A percentile compares a stretch with the other conserved stretches of the same genome.
These are phyloP conservation scores for Pseudeuparius sepicola DNA, from an alignment of 2,888 invertebrate species.

Conservation along the genomic window DNA sequence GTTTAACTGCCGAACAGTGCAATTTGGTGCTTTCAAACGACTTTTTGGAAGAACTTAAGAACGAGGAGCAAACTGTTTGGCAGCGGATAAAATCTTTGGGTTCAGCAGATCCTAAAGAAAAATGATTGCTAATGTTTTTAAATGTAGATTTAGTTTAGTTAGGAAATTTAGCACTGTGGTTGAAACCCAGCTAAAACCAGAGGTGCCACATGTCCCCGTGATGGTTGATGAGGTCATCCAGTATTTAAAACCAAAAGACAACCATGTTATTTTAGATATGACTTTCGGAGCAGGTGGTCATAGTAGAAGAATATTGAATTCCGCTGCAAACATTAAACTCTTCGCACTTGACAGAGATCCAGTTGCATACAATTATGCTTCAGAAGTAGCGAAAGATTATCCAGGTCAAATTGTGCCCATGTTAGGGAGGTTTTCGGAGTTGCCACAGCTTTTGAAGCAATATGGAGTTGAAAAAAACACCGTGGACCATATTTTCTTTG, in stretches of 20 bases:
- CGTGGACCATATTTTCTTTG: constrained; percentile 82
- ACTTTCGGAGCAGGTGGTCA: constrained; percentile 96
- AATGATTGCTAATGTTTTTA: constrained; percentile 14
- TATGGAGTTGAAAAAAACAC: constrained; percentile 51
- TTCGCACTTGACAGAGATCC: constrained; percentile 87
- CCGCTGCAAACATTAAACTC: constrained; percentile 53
- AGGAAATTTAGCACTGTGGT: constrained; percentile 22
- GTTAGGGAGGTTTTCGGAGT: constrained; percentile 79
- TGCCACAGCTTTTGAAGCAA: constrained; percentile 55
- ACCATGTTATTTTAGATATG: constrained; percentile 77
- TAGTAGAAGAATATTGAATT: constrained; percentile 59
- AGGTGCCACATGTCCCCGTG: constrained; percentile 60
- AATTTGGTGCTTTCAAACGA: constrained; percentile 61
- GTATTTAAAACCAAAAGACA: constrained; percentile 52
- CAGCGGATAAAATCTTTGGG: constrained; percentile 36
- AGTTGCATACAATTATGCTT: constrained; percentile 58
- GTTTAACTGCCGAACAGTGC: constrained; percentile 67
- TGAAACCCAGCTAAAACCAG: too few relatives aligned
- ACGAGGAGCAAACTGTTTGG: constrained; percentile 51
- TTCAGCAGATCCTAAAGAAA: constrained; percentile 13
- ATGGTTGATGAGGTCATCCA: constrained; percentile 61
- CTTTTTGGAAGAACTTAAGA: constrained; percentile 50
- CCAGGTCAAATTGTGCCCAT: constrained; percentile 68
- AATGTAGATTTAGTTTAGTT: constrained; percentile 13
- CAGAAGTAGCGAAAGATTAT: constrained; percentile 53